Conservation (phyloP, 2,888 invertebrate genomes). For the Schizaphis graminum region DNA sequence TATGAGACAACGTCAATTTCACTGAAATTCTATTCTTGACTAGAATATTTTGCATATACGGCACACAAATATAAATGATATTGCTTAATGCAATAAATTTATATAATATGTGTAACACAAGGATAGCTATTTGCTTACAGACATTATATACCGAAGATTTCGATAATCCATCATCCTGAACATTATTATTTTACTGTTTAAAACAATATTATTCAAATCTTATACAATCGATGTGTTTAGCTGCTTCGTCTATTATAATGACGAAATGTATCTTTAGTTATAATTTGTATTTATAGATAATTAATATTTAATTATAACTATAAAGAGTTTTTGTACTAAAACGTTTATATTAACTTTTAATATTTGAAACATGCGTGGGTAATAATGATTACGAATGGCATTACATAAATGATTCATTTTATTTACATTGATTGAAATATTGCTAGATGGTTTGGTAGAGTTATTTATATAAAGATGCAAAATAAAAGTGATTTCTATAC, state of each 20-base stretch:
- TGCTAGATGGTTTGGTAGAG: neutral
- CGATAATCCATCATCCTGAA: neutral
- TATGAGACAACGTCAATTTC: neutral
- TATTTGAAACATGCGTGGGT: no score
- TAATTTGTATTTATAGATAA: neutral
- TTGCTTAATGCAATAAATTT: neutral
- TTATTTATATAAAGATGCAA: neutral
- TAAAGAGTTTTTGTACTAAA: neutral
- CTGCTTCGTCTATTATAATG: no score
- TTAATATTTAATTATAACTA: neutral
- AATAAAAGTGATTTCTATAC: neutral
- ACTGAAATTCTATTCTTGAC: neutral
- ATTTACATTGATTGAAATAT: neutral
- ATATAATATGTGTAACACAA: neutral
- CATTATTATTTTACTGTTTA: neutral
- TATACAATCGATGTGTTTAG: neutral
- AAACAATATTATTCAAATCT: neutral
- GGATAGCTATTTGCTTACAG: neutral
- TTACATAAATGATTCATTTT: neutral
- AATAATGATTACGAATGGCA: no score
- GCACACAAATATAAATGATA: neutral
- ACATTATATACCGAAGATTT: neutral
- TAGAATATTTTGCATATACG: neutral
- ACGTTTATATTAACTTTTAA: neutral
- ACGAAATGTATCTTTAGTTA: no score